These are phyloP conservation scores for Lagopus leucura DNA, from an alignment of 2,113 vertebrate species.

Conservation along the genomic window DNA sequence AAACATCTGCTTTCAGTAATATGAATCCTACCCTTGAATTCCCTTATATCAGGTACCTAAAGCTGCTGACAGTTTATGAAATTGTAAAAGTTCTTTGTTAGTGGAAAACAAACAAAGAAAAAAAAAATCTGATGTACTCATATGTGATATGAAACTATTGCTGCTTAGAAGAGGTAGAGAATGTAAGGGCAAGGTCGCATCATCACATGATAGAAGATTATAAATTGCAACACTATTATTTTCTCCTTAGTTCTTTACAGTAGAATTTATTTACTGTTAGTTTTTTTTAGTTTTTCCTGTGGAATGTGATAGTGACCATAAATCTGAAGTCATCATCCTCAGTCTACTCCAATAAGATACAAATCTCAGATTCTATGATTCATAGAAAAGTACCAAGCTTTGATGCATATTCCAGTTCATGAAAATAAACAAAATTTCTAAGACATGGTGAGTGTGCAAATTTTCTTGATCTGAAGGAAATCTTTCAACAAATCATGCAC, in stretches of 20 bases:
- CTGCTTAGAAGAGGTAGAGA: neutral
- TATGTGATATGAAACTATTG: rapidly evolving
- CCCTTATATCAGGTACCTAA: neutral
- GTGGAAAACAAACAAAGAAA: neutral
- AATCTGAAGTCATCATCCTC: neutral
- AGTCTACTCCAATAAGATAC: neutral
- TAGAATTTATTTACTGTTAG: neutral
- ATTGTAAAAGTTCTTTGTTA: neutral
- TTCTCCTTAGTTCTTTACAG: neutral
- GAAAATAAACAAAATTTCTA: neutral
- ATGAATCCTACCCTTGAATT: neutral
- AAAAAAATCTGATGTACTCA: rapidly evolving
- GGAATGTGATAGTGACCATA: neutral
- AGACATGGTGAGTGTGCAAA: neutral
- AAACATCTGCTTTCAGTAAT: neutral
- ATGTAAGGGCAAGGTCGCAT: neutral
- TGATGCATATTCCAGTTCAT: neutral
- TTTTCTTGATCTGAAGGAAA: neutral
- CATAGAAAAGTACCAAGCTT: neutral
- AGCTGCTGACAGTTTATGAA: neutral
- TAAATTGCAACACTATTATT: neutral
- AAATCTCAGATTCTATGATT: neutral
- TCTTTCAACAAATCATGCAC: neutral
- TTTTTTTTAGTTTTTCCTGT: neutral
- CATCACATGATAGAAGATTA: neutral